Percentiles rank a stretch among this genome's conserved stretches.
Conservation (phyloP, 2,888 invertebrate genomes). For the Epinotia bilunana region DNA sequence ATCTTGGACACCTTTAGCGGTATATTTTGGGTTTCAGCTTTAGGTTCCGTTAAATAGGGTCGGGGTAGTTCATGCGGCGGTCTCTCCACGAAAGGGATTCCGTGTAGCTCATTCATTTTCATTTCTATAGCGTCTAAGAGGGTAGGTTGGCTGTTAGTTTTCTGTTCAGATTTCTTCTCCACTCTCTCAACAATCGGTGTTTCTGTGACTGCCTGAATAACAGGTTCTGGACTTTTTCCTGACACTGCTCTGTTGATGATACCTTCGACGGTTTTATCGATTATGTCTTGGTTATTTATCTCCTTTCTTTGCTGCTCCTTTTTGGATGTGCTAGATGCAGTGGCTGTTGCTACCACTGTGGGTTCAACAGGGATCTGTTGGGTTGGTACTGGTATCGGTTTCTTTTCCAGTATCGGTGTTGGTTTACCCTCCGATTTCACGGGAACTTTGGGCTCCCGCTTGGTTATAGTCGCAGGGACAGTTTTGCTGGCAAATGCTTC, state of each 20-base stretch:
- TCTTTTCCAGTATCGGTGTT: slow-evolving; percentile 48
- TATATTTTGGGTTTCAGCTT: slow-evolving; percentile 45
- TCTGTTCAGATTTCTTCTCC: slow-evolving; percentile 50
- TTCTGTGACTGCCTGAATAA: slow-evolving; percentile 50
- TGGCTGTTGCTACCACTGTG: slow-evolving; percentile 39
- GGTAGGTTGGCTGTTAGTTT: slow-evolving; percentile 52
- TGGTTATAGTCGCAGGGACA: slow-evolving; percentile 43
- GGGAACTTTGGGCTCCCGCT: slow-evolving; percentile 51
- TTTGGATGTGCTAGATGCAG: slow-evolving; percentile 48
- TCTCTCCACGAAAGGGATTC: slow-evolving; percentile 73
- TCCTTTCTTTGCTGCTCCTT: slow-evolving; percentile 62
- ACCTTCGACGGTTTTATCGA: slow-evolving; percentile 78
- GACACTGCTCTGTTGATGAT: slow-evolving; percentile 68
- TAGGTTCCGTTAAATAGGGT: slow-evolving; percentile 21
- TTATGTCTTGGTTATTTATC: slow-evolving; percentile 72
- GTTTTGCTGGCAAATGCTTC: slow-evolving; percentile 64
- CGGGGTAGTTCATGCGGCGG: slow-evolving; percentile 67
- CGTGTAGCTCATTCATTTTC: slow-evolving; percentile 80
- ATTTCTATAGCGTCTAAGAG: slow-evolving; percentile 74
- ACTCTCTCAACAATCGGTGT: slow-evolving; percentile 48
- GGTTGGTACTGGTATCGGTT: slow-evolving; percentile 48
- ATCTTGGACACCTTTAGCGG: slow-evolving; percentile 57
- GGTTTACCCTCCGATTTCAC: slow-evolving; percentile 51
- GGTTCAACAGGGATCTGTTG: slow-evolving; percentile 44
- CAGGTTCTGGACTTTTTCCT: slow-evolving; percentile 60